Percentiles rank a stretch among this genome's conserved stretches.
Evolutionary conservation across 2,113 vertebrate species (phyloP).

Genomic region (Triplophysa tibetana): DNA sequence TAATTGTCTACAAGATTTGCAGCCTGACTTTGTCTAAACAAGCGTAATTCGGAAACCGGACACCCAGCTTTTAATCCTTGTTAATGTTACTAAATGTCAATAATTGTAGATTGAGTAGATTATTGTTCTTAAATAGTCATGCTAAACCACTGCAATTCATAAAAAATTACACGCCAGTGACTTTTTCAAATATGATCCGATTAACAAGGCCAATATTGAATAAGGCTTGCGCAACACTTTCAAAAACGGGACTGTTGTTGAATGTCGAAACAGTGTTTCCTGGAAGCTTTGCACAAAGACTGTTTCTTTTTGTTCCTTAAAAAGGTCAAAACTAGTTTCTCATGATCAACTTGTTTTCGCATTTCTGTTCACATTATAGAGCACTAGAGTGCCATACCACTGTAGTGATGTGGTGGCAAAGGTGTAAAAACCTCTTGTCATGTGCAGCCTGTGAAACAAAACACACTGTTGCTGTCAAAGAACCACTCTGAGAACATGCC

Average conservation of each 20-base stretch:
- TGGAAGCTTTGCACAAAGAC: constrained; percentile 9
- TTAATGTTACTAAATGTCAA: too few species aligned
- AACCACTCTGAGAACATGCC: background rate
- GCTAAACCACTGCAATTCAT: too few species aligned
- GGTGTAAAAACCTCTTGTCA: background rate
- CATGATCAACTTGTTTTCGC: background rate
- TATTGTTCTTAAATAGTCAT: too few species aligned
- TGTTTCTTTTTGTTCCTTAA: background rate
- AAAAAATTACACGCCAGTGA: too few species aligned
- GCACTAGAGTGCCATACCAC: background rate
- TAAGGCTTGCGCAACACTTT: background rate
- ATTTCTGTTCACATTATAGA: background rate
- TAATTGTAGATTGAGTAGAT: too few species aligned
- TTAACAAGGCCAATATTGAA: background rate
- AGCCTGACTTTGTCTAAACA: too few species aligned
- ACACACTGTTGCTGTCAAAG: too few species aligned
- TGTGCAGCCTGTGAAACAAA: background rate
- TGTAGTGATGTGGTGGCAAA: background rate
- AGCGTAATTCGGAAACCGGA: too few species aligned
- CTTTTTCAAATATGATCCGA: background rate
- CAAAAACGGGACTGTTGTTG: background rate
- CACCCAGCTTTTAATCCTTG: too few species aligned
- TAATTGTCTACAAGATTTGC: too few species aligned
- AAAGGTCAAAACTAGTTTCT: background rate
- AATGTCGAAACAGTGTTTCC: constrained; percentile 13